Evolutionary conservation across 2,113 vertebrate species (phyloP).

Genomic region (Hippocampus zosterae): DNA sequence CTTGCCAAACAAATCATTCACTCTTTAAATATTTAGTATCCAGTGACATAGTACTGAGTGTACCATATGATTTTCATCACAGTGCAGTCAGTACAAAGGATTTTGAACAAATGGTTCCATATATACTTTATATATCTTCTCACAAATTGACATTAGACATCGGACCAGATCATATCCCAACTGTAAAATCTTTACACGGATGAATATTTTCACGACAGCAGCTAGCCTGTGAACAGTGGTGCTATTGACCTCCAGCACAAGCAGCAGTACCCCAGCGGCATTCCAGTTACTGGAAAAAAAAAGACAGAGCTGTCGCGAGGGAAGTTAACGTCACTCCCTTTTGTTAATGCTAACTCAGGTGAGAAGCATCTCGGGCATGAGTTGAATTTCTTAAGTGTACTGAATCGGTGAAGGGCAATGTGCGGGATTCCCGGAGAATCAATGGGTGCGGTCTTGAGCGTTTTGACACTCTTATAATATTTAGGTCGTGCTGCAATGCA

Average conservation of each 20-base stretch:
- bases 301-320: conserved; percentile 22
- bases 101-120: not conserved
- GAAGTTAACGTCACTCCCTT: conserved; percentile 30
- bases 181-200: not conserved
- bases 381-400: conserved; percentile 3
- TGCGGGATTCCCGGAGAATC: not conserved
- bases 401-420: not conserved
- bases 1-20: not conserved
- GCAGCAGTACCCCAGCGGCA: conserved; percentile 16
- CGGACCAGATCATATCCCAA: not conserved
- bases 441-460: not conserved
- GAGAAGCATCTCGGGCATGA: not conserved
- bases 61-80: not conserved
- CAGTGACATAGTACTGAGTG: not conserved
- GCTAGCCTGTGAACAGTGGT: conserved; percentile 29
- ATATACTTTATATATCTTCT: not conserved
- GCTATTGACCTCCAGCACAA: conserved; percentile 34
- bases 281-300: conserved; percentile 13
- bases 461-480: not conserved
- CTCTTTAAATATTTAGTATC: not conserved
- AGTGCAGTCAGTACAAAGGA: not conserved
- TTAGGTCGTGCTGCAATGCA: not conserved
- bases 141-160: not conserved
- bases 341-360: conserved; percentile 48
- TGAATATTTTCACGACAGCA: conserved; percentile 11